Evolutionary conservation across 2,113 vertebrate genomes (phyloP).

Genomic region (Redunca redunca): DNA sequence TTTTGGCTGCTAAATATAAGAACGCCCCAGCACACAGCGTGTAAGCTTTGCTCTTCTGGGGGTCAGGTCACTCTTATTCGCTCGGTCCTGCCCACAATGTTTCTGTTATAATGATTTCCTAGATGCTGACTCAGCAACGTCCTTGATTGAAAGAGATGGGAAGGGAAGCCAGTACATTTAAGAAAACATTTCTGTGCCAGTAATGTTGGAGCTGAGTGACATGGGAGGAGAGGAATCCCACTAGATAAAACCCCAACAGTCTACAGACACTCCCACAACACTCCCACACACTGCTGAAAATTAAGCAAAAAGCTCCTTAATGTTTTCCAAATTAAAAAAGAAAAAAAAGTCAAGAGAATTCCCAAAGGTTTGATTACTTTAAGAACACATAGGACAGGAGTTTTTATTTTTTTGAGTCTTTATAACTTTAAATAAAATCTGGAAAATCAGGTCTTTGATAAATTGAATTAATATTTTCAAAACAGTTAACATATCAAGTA

Average conservation of each 20-base stretch:
- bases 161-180: neutral
- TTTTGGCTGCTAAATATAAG: neutral
- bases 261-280: neutral
- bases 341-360: neutral
- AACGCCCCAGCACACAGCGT: neutral
- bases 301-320: neutral
- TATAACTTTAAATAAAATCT: conserved; percentile 11
- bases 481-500: conserved; percentile 21
- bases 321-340: conserved; percentile 14
- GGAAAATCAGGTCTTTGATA: neutral
- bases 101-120: neutral
- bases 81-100: neutral
- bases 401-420: neutral
- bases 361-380: neutral
- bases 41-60: neutral
- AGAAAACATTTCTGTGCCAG: neutral
- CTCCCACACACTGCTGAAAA: neutral
- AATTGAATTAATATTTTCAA: conserved; percentile 8
- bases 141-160: neutral
- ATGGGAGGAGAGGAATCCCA: neutral
- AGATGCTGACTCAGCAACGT: neutral
- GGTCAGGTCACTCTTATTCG: neutral
- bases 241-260: neutral
- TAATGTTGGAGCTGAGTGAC: neutral
- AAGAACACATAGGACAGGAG: neutral